phyloP scores from a whole-genome alignment of 1,140 invertebrate genomes.

The Colletes latitarsis region DNA sequence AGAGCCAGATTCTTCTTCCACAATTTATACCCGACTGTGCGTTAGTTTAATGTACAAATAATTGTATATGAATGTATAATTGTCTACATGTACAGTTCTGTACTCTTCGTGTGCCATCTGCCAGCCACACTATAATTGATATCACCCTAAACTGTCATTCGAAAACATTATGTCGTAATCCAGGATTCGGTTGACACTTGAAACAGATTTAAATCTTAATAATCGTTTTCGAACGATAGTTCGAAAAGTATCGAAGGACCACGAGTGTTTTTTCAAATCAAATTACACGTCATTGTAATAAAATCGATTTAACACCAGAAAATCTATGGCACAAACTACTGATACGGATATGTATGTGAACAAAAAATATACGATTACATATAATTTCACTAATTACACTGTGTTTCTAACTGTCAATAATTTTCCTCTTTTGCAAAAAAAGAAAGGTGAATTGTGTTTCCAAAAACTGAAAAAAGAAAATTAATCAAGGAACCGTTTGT shows the following conservation, averaged over 20 bases:
- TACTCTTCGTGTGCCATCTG: background rate
- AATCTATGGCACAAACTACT: constrained; percentile 4
- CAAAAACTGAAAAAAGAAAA: too few species aligned
- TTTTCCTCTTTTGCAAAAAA: background rate
- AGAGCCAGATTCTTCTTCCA: background rate
- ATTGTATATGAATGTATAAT: background rate
- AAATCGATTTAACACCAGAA: background rate
- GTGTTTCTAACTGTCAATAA: constrained; percentile 6
- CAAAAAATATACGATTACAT: constrained; percentile 51
- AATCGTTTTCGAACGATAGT: background rate
- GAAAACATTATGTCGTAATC: background rate
- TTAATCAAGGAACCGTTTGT: too few species aligned
- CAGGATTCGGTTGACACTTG: background rate
- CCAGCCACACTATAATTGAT: background rate
- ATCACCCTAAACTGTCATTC: background rate
- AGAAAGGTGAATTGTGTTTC: too few species aligned
- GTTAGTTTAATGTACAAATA: background rate
- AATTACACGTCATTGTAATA: constrained; percentile 5
- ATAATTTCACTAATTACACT: constrained; percentile 48
- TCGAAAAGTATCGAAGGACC: background rate
- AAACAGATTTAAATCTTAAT: background rate
- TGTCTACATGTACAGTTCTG: background rate
- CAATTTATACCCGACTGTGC: background rate
- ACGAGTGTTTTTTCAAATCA: background rate
- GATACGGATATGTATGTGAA: constrained; percentile 20